These are phyloP conservation scores for Smittia sp. DNA, from an alignment of 2,888 invertebrate species.

Conservation along the genomic window DNA sequence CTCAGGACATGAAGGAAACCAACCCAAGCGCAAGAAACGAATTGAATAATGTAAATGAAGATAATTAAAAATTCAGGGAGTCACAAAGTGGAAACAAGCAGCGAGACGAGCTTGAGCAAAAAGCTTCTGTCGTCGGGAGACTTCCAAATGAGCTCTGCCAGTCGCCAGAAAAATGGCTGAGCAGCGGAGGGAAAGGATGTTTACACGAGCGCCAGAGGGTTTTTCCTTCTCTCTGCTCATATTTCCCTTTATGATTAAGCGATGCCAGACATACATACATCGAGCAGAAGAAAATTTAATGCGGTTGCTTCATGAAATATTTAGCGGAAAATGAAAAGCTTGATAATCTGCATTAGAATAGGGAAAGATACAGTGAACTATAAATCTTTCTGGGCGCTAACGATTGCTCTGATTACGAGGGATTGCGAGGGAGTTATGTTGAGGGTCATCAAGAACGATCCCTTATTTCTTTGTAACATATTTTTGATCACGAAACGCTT, in stretches of 20 bases:
- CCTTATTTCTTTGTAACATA: no score
- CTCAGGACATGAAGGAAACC: no score
- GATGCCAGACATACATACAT: neutral
- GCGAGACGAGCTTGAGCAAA: neutral
- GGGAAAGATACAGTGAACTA: neutral
- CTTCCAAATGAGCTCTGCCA: neutral
- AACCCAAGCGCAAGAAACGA: slow-evolving; percentile 32
- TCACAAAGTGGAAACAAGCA: slow-evolving; percentile 31
- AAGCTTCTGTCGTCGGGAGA: neutral
- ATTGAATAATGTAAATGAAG: slow-evolving; percentile 40
- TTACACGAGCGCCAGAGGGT: slow-evolving; percentile 28
- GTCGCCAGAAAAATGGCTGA: slow-evolving; percentile 1
- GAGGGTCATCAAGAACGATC: no score
- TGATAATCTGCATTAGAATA: no score
- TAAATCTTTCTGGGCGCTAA: no score
- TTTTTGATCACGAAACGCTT: no score
- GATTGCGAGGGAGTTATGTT: no score
- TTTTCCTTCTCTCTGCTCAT: neutral
- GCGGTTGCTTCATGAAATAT: no score
- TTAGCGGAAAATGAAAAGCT: no score
- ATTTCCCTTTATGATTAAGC: neutral
- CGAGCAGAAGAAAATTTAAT: neutral
- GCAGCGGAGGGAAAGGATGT: neutral
- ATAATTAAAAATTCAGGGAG: slow-evolving; percentile 39
- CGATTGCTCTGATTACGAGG: no score